A percentile compares a stretch with the other conserved stretches of the same genome.
phyloP scores from a whole-genome alignment of 2,888 invertebrate species.

The Silvanus unidentatus region DNA sequence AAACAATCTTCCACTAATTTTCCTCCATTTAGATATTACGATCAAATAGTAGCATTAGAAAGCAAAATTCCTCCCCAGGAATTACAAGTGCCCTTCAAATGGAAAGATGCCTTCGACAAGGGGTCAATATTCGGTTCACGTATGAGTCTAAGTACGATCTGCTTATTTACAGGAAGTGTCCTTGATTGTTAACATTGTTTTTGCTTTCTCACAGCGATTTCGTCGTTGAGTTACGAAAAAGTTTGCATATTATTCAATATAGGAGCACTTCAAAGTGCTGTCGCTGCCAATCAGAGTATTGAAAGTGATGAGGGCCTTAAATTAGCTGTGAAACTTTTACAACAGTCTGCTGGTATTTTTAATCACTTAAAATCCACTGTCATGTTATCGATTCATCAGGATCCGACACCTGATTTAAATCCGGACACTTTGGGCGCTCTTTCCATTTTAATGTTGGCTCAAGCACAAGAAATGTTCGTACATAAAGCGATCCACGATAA shows the following conservation, averaged over 20 bases:
- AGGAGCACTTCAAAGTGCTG: constrained; percentile 84
- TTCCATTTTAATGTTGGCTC: constrained; percentile 87
- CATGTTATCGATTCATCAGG: constrained; percentile 80
- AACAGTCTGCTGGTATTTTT: constrained; percentile 90
- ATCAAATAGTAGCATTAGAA: constrained; percentile 89
- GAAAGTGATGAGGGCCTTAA: constrained; percentile 93
- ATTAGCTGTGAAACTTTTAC: constrained; percentile 80
- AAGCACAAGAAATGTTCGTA: constrained; percentile 96
- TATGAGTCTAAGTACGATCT: constrained; percentile 87
- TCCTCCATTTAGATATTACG: constrained; percentile 76
- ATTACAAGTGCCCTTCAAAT: constrained; percentile 94
- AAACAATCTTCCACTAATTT: not conserved
- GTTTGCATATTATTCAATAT: constrained; percentile 95
- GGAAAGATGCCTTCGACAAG: constrained; percentile 99
- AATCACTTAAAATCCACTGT: constrained; percentile 75
- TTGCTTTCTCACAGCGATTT: constrained; percentile 59
- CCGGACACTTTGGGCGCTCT: constrained; percentile 88
- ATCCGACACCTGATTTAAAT: constrained; percentile 91
- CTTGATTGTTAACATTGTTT: constrained; percentile 4
- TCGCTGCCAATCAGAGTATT: constrained; percentile 77
- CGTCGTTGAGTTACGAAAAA: constrained; percentile 87
- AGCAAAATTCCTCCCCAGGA: constrained; percentile 91
- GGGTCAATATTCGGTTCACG: constrained; percentile 89
- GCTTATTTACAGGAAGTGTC: constrained; percentile 37
- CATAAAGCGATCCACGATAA: constrained; percentile 88